These are phyloP conservation scores for Poeciliopsis infans DNA, from an alignment of 2,797 vertebrate species.

Conservation along the genomic window DNA sequence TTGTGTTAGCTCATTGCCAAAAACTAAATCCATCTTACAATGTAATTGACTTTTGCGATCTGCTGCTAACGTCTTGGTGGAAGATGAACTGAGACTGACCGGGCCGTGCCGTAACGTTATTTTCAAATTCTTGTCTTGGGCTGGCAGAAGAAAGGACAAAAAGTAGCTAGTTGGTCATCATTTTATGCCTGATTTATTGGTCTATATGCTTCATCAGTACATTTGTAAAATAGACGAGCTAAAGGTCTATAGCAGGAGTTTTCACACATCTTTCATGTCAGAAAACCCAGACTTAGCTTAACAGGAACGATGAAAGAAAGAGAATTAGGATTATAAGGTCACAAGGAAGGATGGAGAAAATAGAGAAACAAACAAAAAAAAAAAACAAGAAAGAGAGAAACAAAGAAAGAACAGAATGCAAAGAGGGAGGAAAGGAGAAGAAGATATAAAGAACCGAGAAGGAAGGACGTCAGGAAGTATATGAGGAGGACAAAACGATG, in stretches of 20 bases:
- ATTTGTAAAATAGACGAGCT: not conserved
- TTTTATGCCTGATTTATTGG: not conserved
- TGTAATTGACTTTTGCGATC: not conserved
- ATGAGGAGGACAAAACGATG: not conserved
- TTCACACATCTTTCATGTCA: too few species aligned
- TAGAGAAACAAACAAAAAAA: not conserved
- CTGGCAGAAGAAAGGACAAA: not conserved
- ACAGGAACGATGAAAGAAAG: not conserved
- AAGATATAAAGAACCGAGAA: too few species aligned
- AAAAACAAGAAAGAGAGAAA: not conserved
- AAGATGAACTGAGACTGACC: not conserved
- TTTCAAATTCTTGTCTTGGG: not conserved
- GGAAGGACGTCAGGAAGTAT: too few species aligned
- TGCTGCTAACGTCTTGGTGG: not conserved
- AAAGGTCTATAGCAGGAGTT: not conserved
- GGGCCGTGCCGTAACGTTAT: not conserved
- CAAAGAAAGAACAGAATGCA: not conserved
- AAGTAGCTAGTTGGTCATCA: not conserved
- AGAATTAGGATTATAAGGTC: not conserved
- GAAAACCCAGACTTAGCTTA: too few species aligned
- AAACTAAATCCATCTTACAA: not conserved
- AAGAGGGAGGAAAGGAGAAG: not conserved
- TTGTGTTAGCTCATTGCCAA: not conserved
- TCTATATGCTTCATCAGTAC: not conserved
- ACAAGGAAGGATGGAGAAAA: not conserved